These are phyloP conservation scores for Acanthosepion esculentum DNA, from an alignment of 2,888 invertebrate genomes.

Conservation along the genomic window DNA sequence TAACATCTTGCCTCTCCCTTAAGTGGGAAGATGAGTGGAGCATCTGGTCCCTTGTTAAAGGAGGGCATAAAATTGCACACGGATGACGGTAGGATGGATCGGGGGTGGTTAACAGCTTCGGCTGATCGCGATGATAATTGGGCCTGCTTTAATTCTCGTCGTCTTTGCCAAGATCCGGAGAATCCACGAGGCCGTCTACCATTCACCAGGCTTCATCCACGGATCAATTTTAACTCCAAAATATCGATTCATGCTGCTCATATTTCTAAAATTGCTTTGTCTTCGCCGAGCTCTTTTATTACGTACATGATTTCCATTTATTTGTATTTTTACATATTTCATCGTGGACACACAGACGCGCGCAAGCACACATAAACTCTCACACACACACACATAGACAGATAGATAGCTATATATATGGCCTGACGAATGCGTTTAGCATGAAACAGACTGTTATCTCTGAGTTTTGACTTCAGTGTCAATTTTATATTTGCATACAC, in stretches of 20 bases:
- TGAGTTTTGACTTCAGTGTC: too few species aligned
- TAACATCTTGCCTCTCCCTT: not conserved
- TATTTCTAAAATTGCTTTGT: conserved; percentile 20
- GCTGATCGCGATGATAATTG: not conserved
- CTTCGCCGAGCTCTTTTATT: not conserved
- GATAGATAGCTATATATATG: too few species aligned
- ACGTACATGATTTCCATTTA: not conserved
- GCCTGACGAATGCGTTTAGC: too few species aligned
- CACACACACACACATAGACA: too few species aligned
- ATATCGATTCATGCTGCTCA: not conserved
- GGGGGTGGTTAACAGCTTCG: not conserved
- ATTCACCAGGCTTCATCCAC: not conserved
- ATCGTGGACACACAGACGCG: not conserved
- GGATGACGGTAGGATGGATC: not conserved
- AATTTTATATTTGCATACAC: too few species aligned
- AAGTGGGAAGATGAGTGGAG: not conserved
- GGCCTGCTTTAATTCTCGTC: not conserved
- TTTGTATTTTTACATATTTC: not conserved
- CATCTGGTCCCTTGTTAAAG: not conserved
- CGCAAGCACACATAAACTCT: too few species aligned
- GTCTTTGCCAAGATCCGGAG: not conserved
- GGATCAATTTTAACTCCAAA: not conserved
- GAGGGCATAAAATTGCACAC: not conserved
- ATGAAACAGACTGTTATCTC: too few species aligned
- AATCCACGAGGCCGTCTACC: not conserved